Evolutionary conservation across 2,113 vertebrate species (phyloP), one percentile per base, ranked within the genome.

Genomic region (Anthoscopus minutus): DNA sequence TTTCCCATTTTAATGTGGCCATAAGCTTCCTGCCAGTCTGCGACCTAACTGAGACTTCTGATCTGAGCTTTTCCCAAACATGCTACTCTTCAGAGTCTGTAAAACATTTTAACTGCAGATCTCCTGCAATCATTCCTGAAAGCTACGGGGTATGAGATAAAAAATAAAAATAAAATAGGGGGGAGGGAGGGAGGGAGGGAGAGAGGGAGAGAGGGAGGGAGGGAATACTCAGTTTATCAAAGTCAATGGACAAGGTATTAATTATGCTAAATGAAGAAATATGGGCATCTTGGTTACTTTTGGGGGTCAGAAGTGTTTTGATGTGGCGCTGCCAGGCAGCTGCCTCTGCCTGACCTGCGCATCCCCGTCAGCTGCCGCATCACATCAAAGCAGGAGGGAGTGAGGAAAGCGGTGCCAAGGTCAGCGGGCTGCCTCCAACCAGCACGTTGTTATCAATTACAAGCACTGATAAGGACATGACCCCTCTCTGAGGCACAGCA

Each of bases 261-360:
- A 98, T 98, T 98, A 98, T 83, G 92, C 94, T 98, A 98, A 98
- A 98, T 97, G 98, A 98, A 99, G 98, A 98, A 98, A 98, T 97
- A 98, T 97, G 98, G 95, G 90, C 82, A 77, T 88, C 94, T 69
- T 72, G 95, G 96, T 96, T 96, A 88, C 79, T 96, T 96, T 67
- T 95, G 97, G 72, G 95, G 97, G 95, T 97, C 97, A 97, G 93
- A 96, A 97, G 84, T 94, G 98, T 97, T 96, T 97, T 62, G 94
- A 95, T 48, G 93, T 93, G 97, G 96, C 17, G 78, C 96, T 97
- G 96, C 95, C 97, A 92, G 95, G 58, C 97, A 96, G 97, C 97
- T 97, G 96, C 97, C 94, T 95, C 87, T 89, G 92, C 84, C 94
- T 96, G 96, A 92, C 88, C 93, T 27, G 93, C 58, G 77, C 96